A percentile compares a stretch with the other conserved stretches of the same genome.
Conservation (phyloP, 2,888 invertebrate genomes). For the Syrista parreyssii region DNA sequence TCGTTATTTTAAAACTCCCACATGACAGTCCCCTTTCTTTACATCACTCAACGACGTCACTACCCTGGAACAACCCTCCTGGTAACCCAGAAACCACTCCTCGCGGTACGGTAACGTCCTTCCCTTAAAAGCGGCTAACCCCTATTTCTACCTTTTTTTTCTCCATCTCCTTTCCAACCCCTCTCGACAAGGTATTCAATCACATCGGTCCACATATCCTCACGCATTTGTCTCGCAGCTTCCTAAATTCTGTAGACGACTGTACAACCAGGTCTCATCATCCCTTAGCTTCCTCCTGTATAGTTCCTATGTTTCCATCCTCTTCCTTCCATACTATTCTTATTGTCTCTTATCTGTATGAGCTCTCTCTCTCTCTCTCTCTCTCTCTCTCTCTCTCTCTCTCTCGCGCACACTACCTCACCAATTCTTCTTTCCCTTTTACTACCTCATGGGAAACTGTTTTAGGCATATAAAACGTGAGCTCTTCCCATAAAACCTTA, state of each 20-base stretch:
- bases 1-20: not conserved
- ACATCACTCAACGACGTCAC: too few species aligned
- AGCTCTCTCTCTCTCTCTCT: not conserved
- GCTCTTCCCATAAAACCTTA: too few species aligned
- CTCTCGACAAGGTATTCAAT: conserved; percentile 15
- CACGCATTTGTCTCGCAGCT: conserved; percentile 15
- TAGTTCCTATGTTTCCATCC: too few species aligned
- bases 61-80: not conserved
- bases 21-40: too few species aligned
- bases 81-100: not conserved
- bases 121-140: conserved; percentile 9
- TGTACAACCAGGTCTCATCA: conserved; percentile 4
- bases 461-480: too few species aligned
- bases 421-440: conserved; percentile 15
- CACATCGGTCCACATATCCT: conserved; percentile 18
- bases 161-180: conserved; percentile 3
- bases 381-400: not conserved
- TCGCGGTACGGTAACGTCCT: not conserved
- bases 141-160: not conserved
- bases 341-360: not conserved
- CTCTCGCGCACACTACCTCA: not conserved
- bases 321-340: not conserved
- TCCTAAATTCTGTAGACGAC: not conserved
- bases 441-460: conserved; percentile 8
- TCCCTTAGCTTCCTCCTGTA: not conserved